Conservation (phyloP, 2,113 vertebrate genomes). For the Gnathonemus longibarbis region DNA sequence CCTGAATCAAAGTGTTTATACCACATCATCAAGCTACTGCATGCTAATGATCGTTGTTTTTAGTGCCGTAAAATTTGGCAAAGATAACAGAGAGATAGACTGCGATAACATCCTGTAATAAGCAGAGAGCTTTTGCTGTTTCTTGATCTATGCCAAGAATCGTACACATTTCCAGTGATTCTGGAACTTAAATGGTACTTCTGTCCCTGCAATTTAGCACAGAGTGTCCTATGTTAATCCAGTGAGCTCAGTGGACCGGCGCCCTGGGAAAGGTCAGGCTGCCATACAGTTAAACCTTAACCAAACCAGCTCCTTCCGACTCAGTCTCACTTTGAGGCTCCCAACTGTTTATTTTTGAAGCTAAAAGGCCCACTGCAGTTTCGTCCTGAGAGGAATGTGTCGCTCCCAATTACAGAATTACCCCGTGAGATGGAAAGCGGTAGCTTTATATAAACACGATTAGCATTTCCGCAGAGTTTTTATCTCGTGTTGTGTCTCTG, state of each 20-base stretch:
- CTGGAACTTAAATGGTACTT: neutral
- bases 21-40: neutral
- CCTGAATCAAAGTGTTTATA: neutral
- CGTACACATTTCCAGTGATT: neutral
- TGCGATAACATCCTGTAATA: neutral
- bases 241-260: neutral
- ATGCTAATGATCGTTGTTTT: neutral
- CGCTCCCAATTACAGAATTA: neutral
- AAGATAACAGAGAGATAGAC: neutral
- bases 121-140: neutral
- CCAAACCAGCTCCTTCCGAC: neutral
- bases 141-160: neutral
- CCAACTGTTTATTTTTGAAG: constrained; percentile 12
- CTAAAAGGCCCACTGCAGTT: neutral
- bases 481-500: neutral
- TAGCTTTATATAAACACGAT: neutral
- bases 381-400: neutral
- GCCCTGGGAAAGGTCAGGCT: neutral
- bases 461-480: neutral
- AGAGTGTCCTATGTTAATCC: neutral
- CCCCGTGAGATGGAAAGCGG: neutral
- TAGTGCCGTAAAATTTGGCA: neutral
- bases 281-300: neutral
- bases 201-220: neutral
- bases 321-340: constrained; percentile 4